Conservation (phyloP, 2,113 vertebrate genomes). For the Loxodonta africana region DNA sequence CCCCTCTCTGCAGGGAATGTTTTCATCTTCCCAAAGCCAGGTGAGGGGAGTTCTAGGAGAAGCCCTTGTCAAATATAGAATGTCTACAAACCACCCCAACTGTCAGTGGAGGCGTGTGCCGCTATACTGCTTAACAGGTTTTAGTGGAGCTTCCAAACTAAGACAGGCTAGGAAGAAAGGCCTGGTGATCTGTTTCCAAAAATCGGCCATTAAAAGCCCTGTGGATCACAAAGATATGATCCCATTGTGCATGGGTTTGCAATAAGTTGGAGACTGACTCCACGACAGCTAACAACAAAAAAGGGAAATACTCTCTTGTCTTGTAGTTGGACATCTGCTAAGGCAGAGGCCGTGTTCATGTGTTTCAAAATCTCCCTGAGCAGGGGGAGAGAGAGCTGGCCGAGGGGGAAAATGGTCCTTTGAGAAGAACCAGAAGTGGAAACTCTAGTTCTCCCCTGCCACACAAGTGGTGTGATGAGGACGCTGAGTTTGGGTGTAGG, state of each 20-base stretch:
- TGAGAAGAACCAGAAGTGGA: neutral
- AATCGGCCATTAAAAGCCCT: neutral
- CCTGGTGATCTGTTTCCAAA: neutral
- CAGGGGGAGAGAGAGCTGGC: neutral
- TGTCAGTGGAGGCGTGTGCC: neutral
- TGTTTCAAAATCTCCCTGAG: neutral
- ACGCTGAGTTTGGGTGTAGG: neutral
- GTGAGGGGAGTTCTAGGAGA: neutral
- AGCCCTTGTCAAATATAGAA: neutral
- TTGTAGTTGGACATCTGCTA: neutral
- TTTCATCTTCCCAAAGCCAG: neutral
- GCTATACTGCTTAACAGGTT: neutral
- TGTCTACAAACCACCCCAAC: neutral
- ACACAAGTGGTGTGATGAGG: neutral
- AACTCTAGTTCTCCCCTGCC: neutral
- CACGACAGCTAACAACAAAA: neutral
- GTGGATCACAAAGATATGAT: neutral
- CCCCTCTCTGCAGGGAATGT: neutral
- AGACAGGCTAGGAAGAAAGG: neutral
- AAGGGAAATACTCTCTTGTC: neutral
- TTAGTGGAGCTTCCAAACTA: neutral
- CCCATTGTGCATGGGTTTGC: too few relatives aligned
- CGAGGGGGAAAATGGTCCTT: too few relatives aligned
- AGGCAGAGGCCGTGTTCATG: neutral
- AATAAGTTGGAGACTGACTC: too few relatives aligned